A percentile compares a stretch with the other conserved stretches of the same genome.
phyloP scores from a whole-genome alignment of 1,140 invertebrate species.

The Pseudomyrmex dendroicus region DNA sequence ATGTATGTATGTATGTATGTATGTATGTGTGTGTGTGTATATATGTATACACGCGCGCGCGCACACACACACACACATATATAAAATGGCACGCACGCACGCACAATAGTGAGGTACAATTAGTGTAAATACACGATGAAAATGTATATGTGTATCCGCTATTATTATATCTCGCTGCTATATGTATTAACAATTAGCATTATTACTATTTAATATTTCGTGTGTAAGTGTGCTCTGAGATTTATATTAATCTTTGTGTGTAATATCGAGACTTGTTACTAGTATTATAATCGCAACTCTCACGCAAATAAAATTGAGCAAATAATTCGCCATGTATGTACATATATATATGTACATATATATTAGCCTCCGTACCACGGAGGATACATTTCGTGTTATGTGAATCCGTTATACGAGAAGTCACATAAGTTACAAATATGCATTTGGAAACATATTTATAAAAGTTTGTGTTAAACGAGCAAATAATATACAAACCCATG shows the following conservation, averaged over 20 bases:
- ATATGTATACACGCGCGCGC: no score
- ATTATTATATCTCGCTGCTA: constrained; percentile 11
- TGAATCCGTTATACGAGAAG: no score
- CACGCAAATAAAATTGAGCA: constrained; percentile 23
- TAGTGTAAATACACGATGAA: background rate
- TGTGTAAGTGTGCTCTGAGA: background rate
- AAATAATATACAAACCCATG: no score
- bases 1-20: no score
- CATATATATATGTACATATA: background rate
- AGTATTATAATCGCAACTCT: background rate
- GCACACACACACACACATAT: no score
- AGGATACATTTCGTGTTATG: background rate
- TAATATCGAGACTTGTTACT: background rate
- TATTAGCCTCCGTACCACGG: background rate
- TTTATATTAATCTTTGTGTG: background rate
- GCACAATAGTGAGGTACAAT: constrained; percentile 1
- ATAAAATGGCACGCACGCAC: no score
- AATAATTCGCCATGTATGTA: constrained; percentile 7
- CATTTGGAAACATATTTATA: no score
- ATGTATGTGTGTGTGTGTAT: no score
- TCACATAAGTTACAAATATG: no score
- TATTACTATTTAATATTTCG: background rate
- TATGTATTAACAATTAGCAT: background rate
- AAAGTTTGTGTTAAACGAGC: no score
- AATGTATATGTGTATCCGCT: background rate